Base-by-base conservation (phyloP, 2,113 vertebrate genomes). In the Phaetusa simplex region DNA sequence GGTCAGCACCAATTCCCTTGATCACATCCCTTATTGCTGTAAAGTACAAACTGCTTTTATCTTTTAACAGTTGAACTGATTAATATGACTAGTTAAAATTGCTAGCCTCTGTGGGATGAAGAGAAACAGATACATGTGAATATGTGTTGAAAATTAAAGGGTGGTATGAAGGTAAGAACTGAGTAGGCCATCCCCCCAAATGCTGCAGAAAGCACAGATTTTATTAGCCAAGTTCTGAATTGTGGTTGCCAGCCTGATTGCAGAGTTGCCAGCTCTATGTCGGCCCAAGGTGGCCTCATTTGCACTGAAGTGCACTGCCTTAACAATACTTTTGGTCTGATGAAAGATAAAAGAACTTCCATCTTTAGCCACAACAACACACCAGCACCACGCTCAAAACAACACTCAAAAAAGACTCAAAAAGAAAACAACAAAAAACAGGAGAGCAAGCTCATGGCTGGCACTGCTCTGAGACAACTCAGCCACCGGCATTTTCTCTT, bases 1-100 rank as follows among this genome's bases (percentile, higher is more conserved):
- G 96, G 96, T 93, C 96, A 95, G 78, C 55, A 30, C 29, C n/a
- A 88, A 91, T 80, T 94, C 93, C 84, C 96, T 86, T 50, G 90
- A 82, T 86, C 83, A 36, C 12, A 83, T 14, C 70, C 72, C 80
- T 86, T 5, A 78, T 12, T 65, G 81, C 73, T 87, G 73, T n/a
- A 36, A 72, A 94, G 87, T 58, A 87, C 84, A 87, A 61, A 82
- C 73, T 80, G 87, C 91, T 97, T 93, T 97, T 84, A 94, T 91
- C 95, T 96, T 91, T 43, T 53, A 96, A 49, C 42, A 69, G 82
- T 38, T n/a, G 16, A 73, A 52, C 78, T 89, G 94, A 94, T 95
- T 95, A 96, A 95, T 85, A 91, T 32, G 74, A 79, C 24, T 23
- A 77, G 67, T 84, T 86, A 43, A 88, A 93, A 90, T 14, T 88